phyloP scores from a whole-genome alignment of 92 coral and sea anemone genomes.

The Diadumene lineata region DNA sequence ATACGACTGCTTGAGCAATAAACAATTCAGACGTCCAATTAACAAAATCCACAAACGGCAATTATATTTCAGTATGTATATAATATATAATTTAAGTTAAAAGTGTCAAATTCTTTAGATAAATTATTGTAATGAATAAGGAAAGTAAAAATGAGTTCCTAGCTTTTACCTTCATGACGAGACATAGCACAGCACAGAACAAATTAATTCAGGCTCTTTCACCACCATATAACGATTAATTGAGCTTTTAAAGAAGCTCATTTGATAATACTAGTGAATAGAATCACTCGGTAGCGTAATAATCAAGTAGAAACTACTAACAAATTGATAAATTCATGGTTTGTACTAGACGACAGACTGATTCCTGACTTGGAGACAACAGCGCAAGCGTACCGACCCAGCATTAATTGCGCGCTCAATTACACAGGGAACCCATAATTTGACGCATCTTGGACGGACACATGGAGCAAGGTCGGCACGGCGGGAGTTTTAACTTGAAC shows the following conservation, averaged over 20 bases:
- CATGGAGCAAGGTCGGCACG: no score
- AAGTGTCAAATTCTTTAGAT: neutral
- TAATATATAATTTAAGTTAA: neutral
- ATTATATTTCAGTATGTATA: neutral
- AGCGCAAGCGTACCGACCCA: constrained; percentile 46
- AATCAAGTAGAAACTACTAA: constrained; percentile 7
- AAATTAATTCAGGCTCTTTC: constrained; percentile 15
- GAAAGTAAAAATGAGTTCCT: constrained; percentile 5
- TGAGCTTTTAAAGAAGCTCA: constrained; percentile 36
- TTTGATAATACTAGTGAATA: constrained; percentile 27
- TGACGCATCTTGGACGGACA: neutral
- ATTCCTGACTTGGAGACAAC: constrained; percentile 8
- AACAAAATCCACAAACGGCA: neutral
- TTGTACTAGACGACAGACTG: constrained; percentile 17
- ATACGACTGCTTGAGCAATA: neutral
- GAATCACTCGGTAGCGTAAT: neutral
- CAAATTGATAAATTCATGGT: constrained; percentile 32
- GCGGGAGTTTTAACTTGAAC: no score
- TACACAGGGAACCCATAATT: constrained; percentile 3
- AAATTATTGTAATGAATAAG: neutral
- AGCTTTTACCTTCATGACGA: constrained; percentile 94
- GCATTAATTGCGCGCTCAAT: constrained; percentile 25
- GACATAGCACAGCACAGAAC: constrained; percentile 69
- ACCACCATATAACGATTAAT: constrained; percentile 17
- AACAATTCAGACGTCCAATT: neutral